Base-by-base conservation (phyloP, 2,888 invertebrate species). In the Zeuzera pyrina region DNA sequence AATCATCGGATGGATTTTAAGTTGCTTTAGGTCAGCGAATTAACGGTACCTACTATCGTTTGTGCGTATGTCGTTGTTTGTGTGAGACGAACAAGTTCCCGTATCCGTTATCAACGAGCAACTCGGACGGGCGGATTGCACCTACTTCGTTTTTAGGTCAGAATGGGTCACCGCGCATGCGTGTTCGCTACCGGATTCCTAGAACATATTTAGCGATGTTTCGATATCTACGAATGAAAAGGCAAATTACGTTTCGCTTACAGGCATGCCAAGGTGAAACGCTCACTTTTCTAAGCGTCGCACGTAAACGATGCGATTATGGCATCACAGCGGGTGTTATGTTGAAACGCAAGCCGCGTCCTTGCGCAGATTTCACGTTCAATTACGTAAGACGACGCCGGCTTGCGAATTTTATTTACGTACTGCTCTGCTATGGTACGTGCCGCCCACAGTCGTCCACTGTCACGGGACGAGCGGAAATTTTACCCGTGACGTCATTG, bases 81-180 rank as follows among this genome's bases (percentile, higher is more conserved):
- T 49, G 53, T 54, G 49, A 44, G 49, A 46, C 48, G 59, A 72
- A 71, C 77, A 70, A 70, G 76, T 77, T 72, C 69, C 71, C 50
- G 61, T 60, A 69, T 70, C 76, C 71, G 73, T 68, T 70, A 74
- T 71, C 66, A 68, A 69, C 60, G 65, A 60, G 67, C 57, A 57
- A 56, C 57, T 58, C 57, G 57, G 14, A 5, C 19, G 60, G 69
- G 72, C 60, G 69, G 69, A 70, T 65, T 61, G 65, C 60, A 59
- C 68, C 61, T 58, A 59, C 50, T 64, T 58, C 59, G 71, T 69
- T 79, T 79, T 79, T 81, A 74, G 81, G 81, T 83, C 81, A 78
- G 68, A 60, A 62, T 76, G 59, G 81, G 81, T 83, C 81, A 81
- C 61, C 69, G 70, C 81, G 81, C 81, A 71, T 81, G 81, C 81